A percentile compares a stretch with the other conserved stretches of the same genome.
Evolutionary conservation across 2,888 invertebrate species (phyloP).

Genomic region (Phyllotreta striolata): DNA sequence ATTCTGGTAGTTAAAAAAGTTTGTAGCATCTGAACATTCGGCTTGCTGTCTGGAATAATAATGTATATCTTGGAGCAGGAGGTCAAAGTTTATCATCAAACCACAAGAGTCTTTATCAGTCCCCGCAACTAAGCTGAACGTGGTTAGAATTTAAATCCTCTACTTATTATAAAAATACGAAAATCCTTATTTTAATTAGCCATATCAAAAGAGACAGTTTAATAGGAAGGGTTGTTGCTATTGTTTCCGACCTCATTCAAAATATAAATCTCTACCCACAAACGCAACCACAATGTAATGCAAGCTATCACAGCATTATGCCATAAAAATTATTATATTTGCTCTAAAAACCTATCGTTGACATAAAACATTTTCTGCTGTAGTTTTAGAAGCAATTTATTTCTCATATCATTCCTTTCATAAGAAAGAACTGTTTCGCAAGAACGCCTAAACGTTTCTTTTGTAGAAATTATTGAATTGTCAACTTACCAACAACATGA

Average conservation of each 20-base stretch:
- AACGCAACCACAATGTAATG: too few relatives aligned
- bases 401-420: constrained; percentile 10
- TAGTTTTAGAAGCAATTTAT: constrained; percentile 1
- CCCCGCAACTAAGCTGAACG: constrained; percentile 44
- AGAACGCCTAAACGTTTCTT: constrained; percentile 14
- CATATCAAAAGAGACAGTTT: constrained; percentile 9
- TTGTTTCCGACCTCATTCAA: too few relatives aligned
- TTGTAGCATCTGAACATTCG: constrained; percentile 60
- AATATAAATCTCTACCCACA: too few relatives aligned
- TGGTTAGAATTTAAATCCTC: constrained; percentile 47
- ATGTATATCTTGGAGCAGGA: constrained; percentile 55
- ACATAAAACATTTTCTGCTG: background rate
- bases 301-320: too few relatives aligned
- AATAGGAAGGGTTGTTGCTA: constrained; percentile 5
- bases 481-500: constrained; percentile 85
- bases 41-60: constrained; percentile 61
- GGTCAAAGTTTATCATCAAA: constrained; percentile 55
- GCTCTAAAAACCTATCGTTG: too few relatives aligned
- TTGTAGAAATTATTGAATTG: constrained; percentile 26
- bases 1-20: constrained; percentile 63
- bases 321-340: too few relatives aligned
- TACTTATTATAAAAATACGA: constrained; percentile 32
- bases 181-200: constrained; percentile 17
- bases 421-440: constrained; percentile 3
- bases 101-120: constrained; percentile 35